These are phyloP conservation scores for Halcyon smyrnensis DNA, from an alignment of 2,797 vertebrate species.

Conservation along the genomic window DNA sequence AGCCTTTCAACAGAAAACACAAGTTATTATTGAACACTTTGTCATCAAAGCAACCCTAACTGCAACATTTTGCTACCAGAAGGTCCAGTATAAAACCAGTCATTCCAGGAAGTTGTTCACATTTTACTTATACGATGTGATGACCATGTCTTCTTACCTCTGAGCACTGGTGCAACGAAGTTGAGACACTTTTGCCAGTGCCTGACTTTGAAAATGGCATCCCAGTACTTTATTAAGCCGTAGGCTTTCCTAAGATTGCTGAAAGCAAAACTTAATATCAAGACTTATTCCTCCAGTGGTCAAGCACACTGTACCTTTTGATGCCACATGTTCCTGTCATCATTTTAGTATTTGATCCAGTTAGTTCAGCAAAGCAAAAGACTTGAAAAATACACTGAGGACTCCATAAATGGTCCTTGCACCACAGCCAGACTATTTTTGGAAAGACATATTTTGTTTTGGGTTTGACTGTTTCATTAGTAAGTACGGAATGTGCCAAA, in stretches of 20 bases:
- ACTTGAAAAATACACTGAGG: neutral
- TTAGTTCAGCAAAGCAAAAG: neutral
- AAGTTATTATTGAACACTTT: neutral
- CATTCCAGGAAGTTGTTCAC: neutral
- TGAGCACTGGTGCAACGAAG: neutral
- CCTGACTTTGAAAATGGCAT: neutral
- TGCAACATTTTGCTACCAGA: neutral
- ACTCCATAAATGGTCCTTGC: neutral
- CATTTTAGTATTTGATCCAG: neutral
- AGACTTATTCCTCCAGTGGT: neutral
- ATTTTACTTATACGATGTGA: neutral
- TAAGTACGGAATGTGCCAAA: neutral
- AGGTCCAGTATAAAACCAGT: neutral
- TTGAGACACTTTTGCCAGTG: neutral
- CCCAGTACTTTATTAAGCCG: neutral
- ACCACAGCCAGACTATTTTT: neutral
- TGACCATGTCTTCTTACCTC: neutral
- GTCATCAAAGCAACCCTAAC: neutral
- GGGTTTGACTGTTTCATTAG: neutral
- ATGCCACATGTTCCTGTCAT: neutral
- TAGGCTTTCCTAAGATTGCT: neutral
- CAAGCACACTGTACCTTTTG: neutral
- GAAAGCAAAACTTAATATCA: neutral
- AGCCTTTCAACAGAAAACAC: constrained; percentile 1
- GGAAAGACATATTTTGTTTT: neutral